phyloP scores from a whole-genome alignment of 2,797 vertebrate genomes.

The Lagothrix lagotricha region DNA sequence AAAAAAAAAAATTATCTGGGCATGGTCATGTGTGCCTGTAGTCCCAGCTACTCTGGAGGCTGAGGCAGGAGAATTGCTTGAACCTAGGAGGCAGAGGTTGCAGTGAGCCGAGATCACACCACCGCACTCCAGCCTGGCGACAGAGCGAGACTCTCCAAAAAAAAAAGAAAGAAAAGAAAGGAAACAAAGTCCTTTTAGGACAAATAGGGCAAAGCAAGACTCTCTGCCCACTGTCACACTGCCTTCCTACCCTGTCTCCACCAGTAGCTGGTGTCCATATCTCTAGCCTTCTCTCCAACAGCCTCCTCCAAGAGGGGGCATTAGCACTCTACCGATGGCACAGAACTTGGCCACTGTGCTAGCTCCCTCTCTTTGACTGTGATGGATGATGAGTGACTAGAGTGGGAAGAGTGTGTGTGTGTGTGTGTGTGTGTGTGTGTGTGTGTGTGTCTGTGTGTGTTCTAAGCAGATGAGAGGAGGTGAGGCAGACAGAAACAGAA shows the following conservation, averaged over 20 bases:
- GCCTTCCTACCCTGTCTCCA: background rate
- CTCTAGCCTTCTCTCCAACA: background rate
- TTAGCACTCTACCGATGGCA: background rate
- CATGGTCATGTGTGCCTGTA: too few species aligned
- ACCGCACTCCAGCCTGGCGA: too few species aligned
- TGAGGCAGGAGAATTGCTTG: too few species aligned
- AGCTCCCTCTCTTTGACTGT: background rate
- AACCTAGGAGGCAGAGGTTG: too few species aligned
- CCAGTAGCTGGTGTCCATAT: background rate
- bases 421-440: background rate
- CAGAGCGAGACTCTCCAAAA: too few species aligned
- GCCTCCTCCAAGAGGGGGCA: background rate
- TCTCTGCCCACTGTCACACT: background rate
- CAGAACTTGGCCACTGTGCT: background rate
- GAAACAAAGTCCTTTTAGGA: background rate
- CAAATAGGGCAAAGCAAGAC: background rate
- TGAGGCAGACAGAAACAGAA: background rate
- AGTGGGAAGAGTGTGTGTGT: background rate
- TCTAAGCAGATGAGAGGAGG: background rate
- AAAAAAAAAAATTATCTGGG: too few species aligned
- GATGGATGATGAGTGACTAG: conserved; percentile 3
- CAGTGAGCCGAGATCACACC: too few species aligned
- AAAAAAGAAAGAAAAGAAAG: too few species aligned
- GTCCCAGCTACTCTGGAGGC: too few species aligned
- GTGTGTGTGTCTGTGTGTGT: background rate